phyloP scores from a whole-genome alignment of 1,140 invertebrate species.

The Calycopis cecrops region DNA sequence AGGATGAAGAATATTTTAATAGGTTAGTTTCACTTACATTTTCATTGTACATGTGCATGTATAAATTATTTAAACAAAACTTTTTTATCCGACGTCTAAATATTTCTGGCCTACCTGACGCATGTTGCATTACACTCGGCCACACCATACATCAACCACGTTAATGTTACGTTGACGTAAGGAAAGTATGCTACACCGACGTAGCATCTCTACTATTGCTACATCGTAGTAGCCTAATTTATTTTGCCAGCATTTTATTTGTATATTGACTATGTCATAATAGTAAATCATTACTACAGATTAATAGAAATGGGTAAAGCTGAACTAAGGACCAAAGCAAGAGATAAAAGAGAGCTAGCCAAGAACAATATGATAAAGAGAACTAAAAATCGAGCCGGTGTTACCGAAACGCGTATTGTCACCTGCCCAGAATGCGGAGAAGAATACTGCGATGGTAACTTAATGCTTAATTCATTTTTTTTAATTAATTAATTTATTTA shows the following conservation, averaged over 20 bases:
- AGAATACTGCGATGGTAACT: constrained; percentile 85
- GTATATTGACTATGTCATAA: too few species aligned
- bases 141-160: too few species aligned
- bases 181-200: too few species aligned
- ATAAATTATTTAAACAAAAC: too few species aligned
- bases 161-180: too few species aligned
- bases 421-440: constrained; percentile 88
- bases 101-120: too few species aligned
- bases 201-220: neutral
- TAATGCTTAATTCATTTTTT: too few species aligned
- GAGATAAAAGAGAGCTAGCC: constrained; percentile 78
- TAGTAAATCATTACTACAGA: constrained; percentile 69
- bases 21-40: constrained; percentile 68
- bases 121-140: constrained; percentile 3
- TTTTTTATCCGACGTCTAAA: too few species aligned
- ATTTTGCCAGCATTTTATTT: too few species aligned
- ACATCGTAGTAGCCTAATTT: neutral
- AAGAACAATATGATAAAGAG: constrained; percentile 80
- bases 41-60: too few species aligned
- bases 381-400: constrained; percentile 85
- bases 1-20: constrained; percentile 92
- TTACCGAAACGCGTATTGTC: constrained; percentile 84
- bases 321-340: constrained; percentile 80
- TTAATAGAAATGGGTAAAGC: constrained; percentile 89
- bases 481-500: constrained; percentile 2